Base-by-base conservation (phyloP, 2,888 invertebrate genomes). In the Drosophila picticornis region DNA sequence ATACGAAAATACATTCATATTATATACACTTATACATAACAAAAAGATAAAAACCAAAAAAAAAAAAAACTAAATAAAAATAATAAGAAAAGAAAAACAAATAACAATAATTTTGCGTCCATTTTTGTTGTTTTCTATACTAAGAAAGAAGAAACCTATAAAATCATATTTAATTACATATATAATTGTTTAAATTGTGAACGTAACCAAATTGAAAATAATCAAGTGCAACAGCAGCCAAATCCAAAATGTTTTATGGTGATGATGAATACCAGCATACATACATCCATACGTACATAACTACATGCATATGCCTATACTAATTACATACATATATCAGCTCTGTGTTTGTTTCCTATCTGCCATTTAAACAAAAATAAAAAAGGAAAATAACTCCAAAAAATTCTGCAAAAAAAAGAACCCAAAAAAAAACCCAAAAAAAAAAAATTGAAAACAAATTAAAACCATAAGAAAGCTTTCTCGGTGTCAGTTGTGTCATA, bases 91-190 rank as follows among this genome's bases (percentile, higher is more conserved):
- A 68, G 46, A 60, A 56, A 66, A 57, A 57, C 32, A 71, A 77
- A 75, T 66, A 85, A 90, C 80, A 83, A 86, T 84, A 83, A 90
- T 89, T 88, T 90, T 88, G 88, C 90, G 88, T 88, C 88, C 90
- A 88, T 88, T 88, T 90, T 88, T 80, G 90, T 88, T 88, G 81
- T 80, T 90, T 88, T 87, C 84, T 78, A 83, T 79, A 81, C 72
- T 78, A 76, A 70, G 46, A 60, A 40, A 62, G 66, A 67, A 67
- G 56, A 55, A 48, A 4, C 50, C 61, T 66, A 58, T 31, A 67
- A 40, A 56, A 55, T 48, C 58, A 56, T 67, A 69, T 71, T 68
- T 60, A 72, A 71, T 71, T 78, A 67, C 60, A 74, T 75, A 72
- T 73, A 68, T 79, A 72, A 72, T 73, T 81, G 79, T 75, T 71